Evolutionary conservation across 2,113 vertebrate genomes (phyloP).

Genomic region (Cheirogaleus medius): DNA sequence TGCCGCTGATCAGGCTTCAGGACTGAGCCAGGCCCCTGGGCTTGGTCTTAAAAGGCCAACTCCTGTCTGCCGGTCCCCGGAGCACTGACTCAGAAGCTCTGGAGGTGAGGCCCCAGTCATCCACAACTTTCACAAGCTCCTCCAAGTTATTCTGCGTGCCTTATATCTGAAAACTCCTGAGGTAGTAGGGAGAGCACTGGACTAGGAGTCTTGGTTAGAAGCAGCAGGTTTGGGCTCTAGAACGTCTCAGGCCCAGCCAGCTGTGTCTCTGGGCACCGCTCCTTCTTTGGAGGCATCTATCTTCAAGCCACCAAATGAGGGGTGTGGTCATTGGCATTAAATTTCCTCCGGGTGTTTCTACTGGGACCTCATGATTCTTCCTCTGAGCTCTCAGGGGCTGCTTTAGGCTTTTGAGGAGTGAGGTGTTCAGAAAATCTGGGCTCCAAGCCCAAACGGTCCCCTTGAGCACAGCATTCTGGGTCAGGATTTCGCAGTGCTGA

Average conservation of each 20-base stretch:
- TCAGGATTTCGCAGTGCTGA: conserved; percentile 33
- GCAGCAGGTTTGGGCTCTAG: background rate
- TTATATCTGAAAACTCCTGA: background rate
- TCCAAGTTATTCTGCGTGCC: background rate
- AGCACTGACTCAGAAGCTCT: background rate
- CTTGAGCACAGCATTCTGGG: conserved; percentile 51
- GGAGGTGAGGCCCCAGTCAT: too few species aligned
- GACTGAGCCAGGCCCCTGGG: background rate
- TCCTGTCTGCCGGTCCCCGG: background rate
- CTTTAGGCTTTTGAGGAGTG: background rate
- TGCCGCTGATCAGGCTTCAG: background rate
- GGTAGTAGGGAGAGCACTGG: background rate
- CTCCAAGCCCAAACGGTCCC: background rate
- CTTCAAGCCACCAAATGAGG: background rate
- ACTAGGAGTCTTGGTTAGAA: background rate
- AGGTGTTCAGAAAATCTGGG: conserved; percentile 18
- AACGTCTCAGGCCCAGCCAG: too few species aligned
- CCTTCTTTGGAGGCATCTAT: background rate
- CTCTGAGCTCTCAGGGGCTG: background rate
- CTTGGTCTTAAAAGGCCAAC: background rate
- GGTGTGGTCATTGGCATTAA: background rate
- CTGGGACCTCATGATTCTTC: background rate
- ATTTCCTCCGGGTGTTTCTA: background rate
- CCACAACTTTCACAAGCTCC: background rate
- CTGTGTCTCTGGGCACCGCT: background rate